Conservation (phyloP, 2,888 invertebrate genomes). For the Hemaris fuciformis region DNA sequence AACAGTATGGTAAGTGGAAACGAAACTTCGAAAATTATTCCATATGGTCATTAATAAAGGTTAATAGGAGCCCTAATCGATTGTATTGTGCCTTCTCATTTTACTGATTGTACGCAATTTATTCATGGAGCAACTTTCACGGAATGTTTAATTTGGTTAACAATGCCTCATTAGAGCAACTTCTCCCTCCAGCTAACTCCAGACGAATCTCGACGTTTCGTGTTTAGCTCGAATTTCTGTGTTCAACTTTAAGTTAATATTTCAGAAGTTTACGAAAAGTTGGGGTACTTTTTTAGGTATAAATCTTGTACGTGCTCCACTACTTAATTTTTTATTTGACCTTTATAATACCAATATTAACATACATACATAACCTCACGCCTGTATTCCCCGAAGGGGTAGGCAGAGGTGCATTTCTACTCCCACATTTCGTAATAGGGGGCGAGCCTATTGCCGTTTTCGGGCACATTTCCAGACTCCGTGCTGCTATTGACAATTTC, state of each 20-base stretch:
- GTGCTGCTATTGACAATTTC: no score
- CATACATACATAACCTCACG: no score
- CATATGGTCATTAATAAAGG: background rate
- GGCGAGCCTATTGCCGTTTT: no score
- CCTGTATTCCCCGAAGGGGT: no score
- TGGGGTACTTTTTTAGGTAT: no score
- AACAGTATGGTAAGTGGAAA: background rate
- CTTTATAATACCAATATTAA: no score
- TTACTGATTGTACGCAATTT: background rate
- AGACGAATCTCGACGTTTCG: background rate
- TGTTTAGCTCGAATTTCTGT: background rate
- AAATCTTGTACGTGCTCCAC: no score
- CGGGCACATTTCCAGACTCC: no score
- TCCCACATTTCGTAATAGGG: no score
- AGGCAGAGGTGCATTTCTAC: no score
- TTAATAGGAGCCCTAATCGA: background rate
- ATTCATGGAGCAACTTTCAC: conserved; percentile 6
- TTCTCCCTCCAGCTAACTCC: background rate
- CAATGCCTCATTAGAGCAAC: conserved; percentile 20
- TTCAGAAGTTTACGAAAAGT: background rate
- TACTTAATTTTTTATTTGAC: no score
- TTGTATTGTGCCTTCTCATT: conserved; percentile 5
- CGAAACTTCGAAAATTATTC: background rate
- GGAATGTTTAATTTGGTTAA: conserved; percentile 17
- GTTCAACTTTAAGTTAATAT: background rate